These are phyloP conservation scores for Ctenodactylus gundi DNA, from an alignment of 2,113 vertebrate genomes.

Conservation along the genomic window DNA sequence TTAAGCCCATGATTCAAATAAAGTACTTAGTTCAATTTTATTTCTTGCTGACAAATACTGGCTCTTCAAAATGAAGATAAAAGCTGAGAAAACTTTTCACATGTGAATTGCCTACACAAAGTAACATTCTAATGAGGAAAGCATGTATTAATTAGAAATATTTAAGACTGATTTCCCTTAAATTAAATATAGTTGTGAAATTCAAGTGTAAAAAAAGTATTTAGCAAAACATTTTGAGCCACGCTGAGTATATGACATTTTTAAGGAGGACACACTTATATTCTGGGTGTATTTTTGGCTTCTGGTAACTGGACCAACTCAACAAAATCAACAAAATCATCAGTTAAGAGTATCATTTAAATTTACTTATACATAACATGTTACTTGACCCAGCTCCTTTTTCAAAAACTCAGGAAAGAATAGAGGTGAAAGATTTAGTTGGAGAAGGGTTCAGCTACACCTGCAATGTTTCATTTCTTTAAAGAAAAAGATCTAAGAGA, in stretches of 20 bases:
- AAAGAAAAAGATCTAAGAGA: not conserved
- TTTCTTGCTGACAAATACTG: slow-evolving; percentile 54
- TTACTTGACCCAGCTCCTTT: slow-evolving; percentile 32
- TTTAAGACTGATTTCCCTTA: slow-evolving; percentile 41
- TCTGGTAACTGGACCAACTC: slow-evolving; percentile 1
- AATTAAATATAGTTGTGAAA: slow-evolving; percentile 51
- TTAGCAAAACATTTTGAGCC: slow-evolving; percentile 48
- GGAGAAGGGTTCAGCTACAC: not conserved
- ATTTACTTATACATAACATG: not conserved
- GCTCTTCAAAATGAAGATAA: slow-evolving; percentile 46
- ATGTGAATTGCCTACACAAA: slow-evolving; percentile 39
- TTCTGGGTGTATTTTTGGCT: not conserved
- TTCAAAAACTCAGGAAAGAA: not conserved
- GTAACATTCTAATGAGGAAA: slow-evolving; percentile 57
- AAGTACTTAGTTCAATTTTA: slow-evolving; percentile 47
- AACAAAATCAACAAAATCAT: slow-evolving; percentile 38
- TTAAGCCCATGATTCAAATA: slow-evolving; percentile 27
- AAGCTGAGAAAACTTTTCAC: slow-evolving; percentile 46
- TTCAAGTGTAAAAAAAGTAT: slow-evolving; percentile 1
- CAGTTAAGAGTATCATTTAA: not conserved
- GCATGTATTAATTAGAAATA: slow-evolving; percentile 59
- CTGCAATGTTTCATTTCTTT: not conserved
- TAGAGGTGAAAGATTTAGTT: not conserved
- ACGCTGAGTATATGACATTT: slow-evolving; percentile 46
- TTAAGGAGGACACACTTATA: slow-evolving; percentile 33